Evolutionary conservation across 2,888 invertebrate genomes (phyloP).

Genomic region (Yponomeuta evonymella): DNA sequence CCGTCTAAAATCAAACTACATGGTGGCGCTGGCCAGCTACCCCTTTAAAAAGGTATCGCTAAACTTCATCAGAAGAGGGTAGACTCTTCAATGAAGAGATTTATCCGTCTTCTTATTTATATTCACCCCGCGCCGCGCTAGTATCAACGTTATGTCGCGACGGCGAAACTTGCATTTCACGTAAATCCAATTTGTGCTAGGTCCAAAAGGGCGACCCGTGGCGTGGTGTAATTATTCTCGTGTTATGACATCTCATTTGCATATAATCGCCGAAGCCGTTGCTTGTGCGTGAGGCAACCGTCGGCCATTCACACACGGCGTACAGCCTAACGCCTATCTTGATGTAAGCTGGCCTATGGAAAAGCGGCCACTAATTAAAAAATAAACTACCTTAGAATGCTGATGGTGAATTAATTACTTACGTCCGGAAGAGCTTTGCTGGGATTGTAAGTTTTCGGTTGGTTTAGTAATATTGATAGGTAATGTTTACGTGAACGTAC

Average conservation of each 20-base stretch:
- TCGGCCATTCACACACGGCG: slow-evolving; percentile 73
- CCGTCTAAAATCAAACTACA: too few species aligned
- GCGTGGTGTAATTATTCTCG: slow-evolving; percentile 72
- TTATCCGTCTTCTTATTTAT: background rate
- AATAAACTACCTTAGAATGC: slow-evolving; percentile 66
- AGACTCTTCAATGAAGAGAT: slow-evolving; percentile 13
- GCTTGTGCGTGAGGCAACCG: slow-evolving; percentile 66
- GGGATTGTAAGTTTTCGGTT: slow-evolving; percentile 20
- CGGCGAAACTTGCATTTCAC: slow-evolving; percentile 65
- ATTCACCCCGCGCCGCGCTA: slow-evolving; percentile 41
- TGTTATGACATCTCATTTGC: slow-evolving; percentile 76
- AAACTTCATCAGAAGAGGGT: background rate
- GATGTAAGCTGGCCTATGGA: slow-evolving; percentile 70
- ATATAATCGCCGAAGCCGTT: slow-evolving; percentile 61
- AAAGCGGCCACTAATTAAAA: slow-evolving; percentile 72
- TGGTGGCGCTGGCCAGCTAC: too few species aligned
- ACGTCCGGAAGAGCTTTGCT: slow-evolving; percentile 54
- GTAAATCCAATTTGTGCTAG: slow-evolving; percentile 72
- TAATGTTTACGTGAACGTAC: too few species aligned
- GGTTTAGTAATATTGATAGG: background rate
- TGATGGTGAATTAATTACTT: slow-evolving; percentile 47
- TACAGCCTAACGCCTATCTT: slow-evolving; percentile 46
- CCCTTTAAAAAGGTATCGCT: too few species aligned
- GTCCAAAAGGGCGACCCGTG: slow-evolving; percentile 70
- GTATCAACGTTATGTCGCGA: slow-evolving; percentile 39